Base-by-base conservation (phyloP, 2,113 vertebrate genomes). In the Trematomus loennbergii region DNA sequence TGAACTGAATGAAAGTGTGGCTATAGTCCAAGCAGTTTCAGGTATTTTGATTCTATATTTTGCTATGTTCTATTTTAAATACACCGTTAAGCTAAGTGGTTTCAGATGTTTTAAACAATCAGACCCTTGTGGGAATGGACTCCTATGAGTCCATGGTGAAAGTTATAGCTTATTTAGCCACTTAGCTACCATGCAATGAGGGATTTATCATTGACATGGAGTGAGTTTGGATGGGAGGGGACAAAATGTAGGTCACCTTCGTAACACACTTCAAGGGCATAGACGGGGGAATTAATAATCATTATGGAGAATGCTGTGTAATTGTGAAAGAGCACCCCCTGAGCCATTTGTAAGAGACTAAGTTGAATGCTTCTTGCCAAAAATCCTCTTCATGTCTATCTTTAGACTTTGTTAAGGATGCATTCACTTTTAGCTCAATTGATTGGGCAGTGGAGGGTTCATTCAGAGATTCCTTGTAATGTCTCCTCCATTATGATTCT, bases 211-310 rank as follows among this genome's bases (percentile, higher is more conserved):
- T 3, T 87, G 72, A 77, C 82, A 82, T 50, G 54, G 69, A 67
- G 81, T 68, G 78, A 61, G 76, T 76, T 79, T 53, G 62, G 73
- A 85, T 67, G 69, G 40, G 59, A 75, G 64, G 72, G 57, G 87
- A 58, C 16, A 20, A 68, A 72, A 73, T 89, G 82, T 77, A 87
- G 86, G 86, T 79, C 87, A 83, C 86, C 73, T 88, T 87, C 64
- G 67, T 76, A 46, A 45, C 62, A 79, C 70, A 54, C 50, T 53
- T 66, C 55, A 89, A 92, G 91, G 84, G 33, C 91, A 78, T 11
- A 64, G 65, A 53, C 59, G 29, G 48, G 53, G 69, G 67, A 77
- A 11, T 60, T 46, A 59, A 79, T 79, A 70, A 79, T 59, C 87
- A 83, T 74, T 85, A 72, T 63, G 40, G 59, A 63, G 53, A 40